phyloP scores from a whole-genome alignment of 2,113 vertebrate species.

The Rhinolophus sinicus region DNA sequence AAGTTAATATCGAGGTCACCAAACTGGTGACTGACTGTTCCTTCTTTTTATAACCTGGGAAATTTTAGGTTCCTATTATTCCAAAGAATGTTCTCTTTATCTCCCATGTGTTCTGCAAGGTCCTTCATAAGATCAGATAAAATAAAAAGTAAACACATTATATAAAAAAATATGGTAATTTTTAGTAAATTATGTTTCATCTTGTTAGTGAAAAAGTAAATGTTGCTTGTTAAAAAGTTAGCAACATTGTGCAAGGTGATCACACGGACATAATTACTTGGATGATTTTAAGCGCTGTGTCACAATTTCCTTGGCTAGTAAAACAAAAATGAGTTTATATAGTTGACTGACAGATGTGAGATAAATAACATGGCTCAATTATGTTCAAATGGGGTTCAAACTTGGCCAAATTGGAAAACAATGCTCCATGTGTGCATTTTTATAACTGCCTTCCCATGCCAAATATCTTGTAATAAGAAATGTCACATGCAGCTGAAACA shows the following conservation, averaged over 20 bases:
- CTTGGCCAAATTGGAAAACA: neutral
- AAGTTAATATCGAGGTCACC: neutral
- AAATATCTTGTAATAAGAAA: neutral
- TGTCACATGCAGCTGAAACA: neutral
- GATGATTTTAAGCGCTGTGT: neutral
- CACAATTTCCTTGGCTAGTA: neutral
- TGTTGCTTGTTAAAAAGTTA: neutral
- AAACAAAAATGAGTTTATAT: neutral
- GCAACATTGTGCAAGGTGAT: neutral
- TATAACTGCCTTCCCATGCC: neutral
- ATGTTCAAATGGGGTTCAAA: neutral
- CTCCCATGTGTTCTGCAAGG: neutral
- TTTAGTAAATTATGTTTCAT: neutral
- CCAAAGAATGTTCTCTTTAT: neutral
- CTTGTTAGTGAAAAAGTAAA: neutral
- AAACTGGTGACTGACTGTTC: neutral
- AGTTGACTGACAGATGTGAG: neutral
- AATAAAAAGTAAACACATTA: neutral
- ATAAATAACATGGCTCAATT: neutral
- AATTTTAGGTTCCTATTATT: neutral
- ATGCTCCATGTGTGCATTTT: neutral
- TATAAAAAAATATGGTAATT: neutral
- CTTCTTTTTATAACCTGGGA: neutral
- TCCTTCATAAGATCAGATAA: neutral
- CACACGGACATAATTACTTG: neutral